These are phyloP conservation scores for Hypocryptadius cinnamomeus DNA, from an alignment of 2,113 vertebrate genomes.

Conservation along the genomic window DNA sequence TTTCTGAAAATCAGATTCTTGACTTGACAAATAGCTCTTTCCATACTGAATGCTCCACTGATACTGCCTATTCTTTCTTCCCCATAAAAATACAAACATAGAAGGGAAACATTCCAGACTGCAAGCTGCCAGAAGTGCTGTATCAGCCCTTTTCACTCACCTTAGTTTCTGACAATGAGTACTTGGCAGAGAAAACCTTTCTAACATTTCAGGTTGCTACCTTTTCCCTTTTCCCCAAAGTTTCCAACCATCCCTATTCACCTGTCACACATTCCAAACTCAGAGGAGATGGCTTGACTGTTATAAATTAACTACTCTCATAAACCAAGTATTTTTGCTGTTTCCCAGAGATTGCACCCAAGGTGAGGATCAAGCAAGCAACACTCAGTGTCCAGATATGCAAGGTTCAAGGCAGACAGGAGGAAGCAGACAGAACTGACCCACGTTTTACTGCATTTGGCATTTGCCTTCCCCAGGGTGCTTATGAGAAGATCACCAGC, in stretches of 20 bases:
- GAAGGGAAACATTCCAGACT: neutral
- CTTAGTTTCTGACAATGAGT: neutral
- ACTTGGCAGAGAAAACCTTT: neutral
- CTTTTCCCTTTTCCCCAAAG: neutral
- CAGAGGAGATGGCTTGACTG: neutral
- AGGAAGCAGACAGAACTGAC: neutral
- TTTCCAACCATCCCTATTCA: neutral
- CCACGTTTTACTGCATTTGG: neutral
- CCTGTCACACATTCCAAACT: neutral
- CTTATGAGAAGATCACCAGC: neutral
- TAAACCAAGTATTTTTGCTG: neutral
- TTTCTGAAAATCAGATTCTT: conserved; percentile 10
- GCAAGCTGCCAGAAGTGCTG: neutral
- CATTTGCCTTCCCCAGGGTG: neutral
- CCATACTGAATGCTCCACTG: neutral
- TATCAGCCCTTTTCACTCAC: neutral
- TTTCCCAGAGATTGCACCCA: neutral
- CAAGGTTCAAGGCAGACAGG: fast-evolving
- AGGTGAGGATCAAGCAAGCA: neutral
- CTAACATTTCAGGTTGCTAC: neutral
- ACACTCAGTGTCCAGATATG: neutral
- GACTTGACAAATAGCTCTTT: neutral
- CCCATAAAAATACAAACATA: neutral
- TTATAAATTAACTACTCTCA: neutral
- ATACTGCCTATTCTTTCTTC: neutral